Conservation (phyloP, 2,888 invertebrate species). For the Macrosiphum euphorbiae region DNA sequence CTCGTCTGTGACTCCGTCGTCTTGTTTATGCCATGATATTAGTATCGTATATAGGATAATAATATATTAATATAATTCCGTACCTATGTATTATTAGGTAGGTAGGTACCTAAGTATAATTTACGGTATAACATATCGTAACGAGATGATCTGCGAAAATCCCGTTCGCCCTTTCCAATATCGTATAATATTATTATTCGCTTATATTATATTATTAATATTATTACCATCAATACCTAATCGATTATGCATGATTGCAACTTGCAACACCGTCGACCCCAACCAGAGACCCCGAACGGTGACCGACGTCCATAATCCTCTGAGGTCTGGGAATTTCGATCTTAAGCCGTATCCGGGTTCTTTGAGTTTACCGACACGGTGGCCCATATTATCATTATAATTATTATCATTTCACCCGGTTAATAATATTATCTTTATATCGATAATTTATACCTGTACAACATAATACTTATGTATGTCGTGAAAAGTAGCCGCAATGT, state of each 20-base stretch:
- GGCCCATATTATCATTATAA: neutral
- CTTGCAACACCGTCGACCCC: neutral
- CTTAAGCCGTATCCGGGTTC: slow-evolving; percentile 8
- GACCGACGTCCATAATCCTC: neutral
- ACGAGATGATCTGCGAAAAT: neutral
- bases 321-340: neutral
- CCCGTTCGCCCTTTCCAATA: neutral
- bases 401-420: neutral
- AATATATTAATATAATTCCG: neutral
- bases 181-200: neutral
- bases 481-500: neutral
- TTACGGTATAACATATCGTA: neutral
- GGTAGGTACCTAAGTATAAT: neutral
- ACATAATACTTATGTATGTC: neutral
- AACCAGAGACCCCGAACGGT: neutral
- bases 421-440: neutral
- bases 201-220: neutral
- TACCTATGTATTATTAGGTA: neutral
- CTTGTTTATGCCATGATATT: neutral
- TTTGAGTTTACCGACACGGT: neutral
- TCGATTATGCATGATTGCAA: neutral
- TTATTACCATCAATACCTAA: neutral
- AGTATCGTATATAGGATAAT: neutral
- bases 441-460: neutral
- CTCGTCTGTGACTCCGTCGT: neutral